Evolutionary conservation across 1,140 invertebrate genomes (phyloP).

Genomic region (honey bee (Apis mellifera)): DNA sequence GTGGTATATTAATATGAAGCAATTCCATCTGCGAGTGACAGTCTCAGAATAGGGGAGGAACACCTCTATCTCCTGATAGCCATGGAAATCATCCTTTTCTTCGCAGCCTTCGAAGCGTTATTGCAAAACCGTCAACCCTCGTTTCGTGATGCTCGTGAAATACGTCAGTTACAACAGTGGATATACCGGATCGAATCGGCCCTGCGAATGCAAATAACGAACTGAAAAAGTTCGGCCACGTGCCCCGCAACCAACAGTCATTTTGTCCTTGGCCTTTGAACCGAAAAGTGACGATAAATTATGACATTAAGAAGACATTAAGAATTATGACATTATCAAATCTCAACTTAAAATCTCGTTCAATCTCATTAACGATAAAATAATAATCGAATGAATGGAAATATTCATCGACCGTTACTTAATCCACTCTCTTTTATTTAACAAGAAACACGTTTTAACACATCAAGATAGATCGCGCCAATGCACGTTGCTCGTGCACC

Average conservation of each 20-base stretch:
- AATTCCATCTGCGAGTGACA: slow-evolving; percentile 57
- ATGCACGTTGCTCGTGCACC: background rate
- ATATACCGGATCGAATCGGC: background rate
- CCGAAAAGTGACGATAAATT: no score
- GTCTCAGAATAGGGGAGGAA: slow-evolving; percentile 39
- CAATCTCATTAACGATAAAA: no score
- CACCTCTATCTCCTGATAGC: slow-evolving; percentile 27
- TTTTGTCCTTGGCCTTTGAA: background rate
- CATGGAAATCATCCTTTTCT: slow-evolving; percentile 54
- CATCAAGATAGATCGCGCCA: background rate
- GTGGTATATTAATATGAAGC: slow-evolving; percentile 54
- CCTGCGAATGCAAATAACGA: slow-evolving; percentile 15
- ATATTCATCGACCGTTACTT: no score
- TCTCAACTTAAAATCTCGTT: no score
- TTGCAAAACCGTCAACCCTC: slow-evolving; percentile 54
- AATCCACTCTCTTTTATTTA: no score
- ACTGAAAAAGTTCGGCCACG: background rate
- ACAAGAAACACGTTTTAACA: background rate
- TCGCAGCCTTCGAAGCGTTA: slow-evolving; percentile 46
- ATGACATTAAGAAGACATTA: background rate
- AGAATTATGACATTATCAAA: no score
- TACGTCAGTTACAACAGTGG: slow-evolving; percentile 50
- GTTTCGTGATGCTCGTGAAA: slow-evolving; percentile 36
- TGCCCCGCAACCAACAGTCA: background rate
- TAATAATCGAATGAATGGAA: no score